phyloP scores from a whole-genome alignment of 53 echinoderm and acorn worm genomes.

The Paelopatides confundens region DNA sequence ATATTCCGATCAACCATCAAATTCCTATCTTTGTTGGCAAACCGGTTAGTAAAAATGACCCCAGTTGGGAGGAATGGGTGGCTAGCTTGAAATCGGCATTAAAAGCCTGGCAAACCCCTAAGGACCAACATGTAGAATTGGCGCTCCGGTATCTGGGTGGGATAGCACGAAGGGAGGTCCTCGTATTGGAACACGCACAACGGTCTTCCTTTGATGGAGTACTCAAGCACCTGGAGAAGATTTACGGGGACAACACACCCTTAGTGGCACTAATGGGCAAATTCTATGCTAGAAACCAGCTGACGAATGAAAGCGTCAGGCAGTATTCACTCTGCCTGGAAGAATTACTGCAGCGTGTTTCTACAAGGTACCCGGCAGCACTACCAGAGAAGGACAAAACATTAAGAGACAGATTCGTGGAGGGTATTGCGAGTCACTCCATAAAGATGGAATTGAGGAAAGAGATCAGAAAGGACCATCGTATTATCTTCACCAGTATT shows the following conservation, averaged over 20 bases:
- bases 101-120: slow-evolving; percentile 27
- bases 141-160: slow-evolving; percentile 50
- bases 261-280: not conserved
- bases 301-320: not conserved
- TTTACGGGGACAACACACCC: slow-evolving; percentile 19
- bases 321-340: not conserved
- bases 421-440: not conserved
- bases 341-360: not conserved
- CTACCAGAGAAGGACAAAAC: not conserved
- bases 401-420: not conserved
- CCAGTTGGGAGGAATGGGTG: slow-evolving; percentile 11
- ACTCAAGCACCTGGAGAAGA: not conserved
- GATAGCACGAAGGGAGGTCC: slow-evolving; percentile 15
- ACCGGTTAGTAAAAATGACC: slow-evolving; percentile 11
- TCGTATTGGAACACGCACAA: not conserved
- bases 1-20: not conserved
- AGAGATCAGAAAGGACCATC: not conserved
- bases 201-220: not conserved
- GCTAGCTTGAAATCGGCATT: not conserved
- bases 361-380: not conserved
- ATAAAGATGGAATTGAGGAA: not conserved
- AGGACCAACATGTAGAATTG: slow-evolving; percentile 21
- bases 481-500: not conserved
- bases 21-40: not conserved
- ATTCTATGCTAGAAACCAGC: slow-evolving; percentile 8